These are phyloP conservation scores for Sarcophaga caerulescens DNA, from an alignment of 2,888 invertebrate species.

Conservation along the genomic window DNA sequence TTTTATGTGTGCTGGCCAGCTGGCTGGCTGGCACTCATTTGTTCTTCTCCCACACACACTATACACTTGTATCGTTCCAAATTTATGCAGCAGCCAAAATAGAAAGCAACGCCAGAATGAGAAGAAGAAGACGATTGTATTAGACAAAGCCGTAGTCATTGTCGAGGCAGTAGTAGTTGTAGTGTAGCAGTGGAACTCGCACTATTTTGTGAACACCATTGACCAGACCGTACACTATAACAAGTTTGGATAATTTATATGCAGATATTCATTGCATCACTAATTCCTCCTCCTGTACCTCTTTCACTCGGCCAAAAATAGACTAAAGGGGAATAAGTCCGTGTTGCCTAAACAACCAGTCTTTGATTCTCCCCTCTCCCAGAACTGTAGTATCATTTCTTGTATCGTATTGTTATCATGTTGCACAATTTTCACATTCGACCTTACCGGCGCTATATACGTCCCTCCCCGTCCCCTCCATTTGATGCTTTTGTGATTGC, in stretches of 20 bases:
- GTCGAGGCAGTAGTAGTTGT: not conserved
- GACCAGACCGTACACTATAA: constrained; percentile 15
- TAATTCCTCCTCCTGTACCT: not conserved
- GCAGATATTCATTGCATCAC: constrained; percentile 13
- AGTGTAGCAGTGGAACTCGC: not conserved
- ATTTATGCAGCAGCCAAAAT: too few species aligned
- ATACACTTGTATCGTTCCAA: too few species aligned
- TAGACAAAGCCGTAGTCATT: too few species aligned
- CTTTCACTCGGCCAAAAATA: too few species aligned
- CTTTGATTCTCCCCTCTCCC: not conserved
- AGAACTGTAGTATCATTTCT: constrained; percentile 25
- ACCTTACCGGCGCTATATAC: constrained; percentile 45
- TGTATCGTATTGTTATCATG: constrained; percentile 57
- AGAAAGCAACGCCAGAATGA: too few species aligned
- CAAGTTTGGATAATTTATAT: constrained; percentile 49
- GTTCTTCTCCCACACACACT: not conserved
- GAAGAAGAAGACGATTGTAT: too few species aligned
- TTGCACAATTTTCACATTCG: constrained; percentile 58
- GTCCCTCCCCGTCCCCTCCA: not conserved
- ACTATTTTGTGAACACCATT: constrained; percentile 19
- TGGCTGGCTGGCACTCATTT: too few species aligned
- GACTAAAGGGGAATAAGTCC: too few species aligned
- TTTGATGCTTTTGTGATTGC: constrained; percentile 21
- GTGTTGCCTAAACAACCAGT: not conserved
- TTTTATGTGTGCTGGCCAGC: constrained; percentile 4